A percentile compares a stretch with the other conserved stretches of the same genome.
Evolutionary conservation across 2,888 invertebrate species (phyloP).

Genomic region (Pammene aurita): DNA sequence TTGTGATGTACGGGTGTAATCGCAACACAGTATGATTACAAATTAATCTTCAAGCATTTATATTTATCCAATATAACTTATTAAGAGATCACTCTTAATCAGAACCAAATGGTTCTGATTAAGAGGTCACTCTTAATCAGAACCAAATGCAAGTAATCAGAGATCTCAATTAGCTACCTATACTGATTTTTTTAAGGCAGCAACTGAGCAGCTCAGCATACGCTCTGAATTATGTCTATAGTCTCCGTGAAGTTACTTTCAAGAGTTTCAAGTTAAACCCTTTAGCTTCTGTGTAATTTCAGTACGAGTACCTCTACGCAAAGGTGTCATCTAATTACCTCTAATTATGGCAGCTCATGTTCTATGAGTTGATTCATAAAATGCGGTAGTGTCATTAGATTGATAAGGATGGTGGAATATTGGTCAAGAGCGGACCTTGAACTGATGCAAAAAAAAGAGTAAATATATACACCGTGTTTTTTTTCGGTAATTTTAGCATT

Average conservation of each 20-base stretch:
- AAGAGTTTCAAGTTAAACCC: not conserved
- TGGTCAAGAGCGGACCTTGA: constrained; percentile 22
- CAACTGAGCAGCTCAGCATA: no score
- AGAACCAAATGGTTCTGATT: no score
- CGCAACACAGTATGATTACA: not conserved
- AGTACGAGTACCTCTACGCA: not conserved
- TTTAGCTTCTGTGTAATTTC: not conserved
- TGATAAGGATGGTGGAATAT: constrained; percentile 11
- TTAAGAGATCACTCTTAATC: no score
- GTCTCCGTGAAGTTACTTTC: not conserved
- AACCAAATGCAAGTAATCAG: not conserved
- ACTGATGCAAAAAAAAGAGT: not conserved
- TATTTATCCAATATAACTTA: no score
- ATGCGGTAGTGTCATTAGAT: constrained; percentile 1
- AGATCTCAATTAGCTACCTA: not conserved
- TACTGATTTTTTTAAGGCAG: no score
- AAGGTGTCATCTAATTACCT: constrained; percentile 14
- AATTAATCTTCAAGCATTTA: no score
- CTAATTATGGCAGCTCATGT: constrained; percentile 15
- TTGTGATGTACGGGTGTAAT: not conserved
- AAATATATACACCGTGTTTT: no score
- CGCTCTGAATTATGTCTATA: not conserved
- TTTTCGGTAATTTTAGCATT: no score
- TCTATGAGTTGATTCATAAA: constrained; percentile 9
- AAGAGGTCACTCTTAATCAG: no score